These are phyloP conservation scores for Macrobrachium rosenbergii DNA, from an alignment of 1,140 invertebrate genomes.

Conservation along the genomic window DNA sequence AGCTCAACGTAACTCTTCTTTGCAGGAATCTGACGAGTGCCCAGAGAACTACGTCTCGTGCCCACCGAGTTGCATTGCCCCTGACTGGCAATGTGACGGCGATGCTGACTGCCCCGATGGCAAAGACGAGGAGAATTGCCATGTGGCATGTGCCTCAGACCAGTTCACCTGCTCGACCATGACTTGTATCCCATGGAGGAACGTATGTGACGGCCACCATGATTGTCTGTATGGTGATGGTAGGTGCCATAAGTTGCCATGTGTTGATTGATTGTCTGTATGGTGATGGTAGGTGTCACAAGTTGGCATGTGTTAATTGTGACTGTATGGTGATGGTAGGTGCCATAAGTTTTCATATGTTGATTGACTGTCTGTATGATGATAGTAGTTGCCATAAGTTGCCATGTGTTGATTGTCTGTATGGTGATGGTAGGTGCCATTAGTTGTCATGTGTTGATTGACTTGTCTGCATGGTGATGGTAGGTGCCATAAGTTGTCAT, in stretches of 20 bases:
- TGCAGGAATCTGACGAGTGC: constrained; percentile 25
- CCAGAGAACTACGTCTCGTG: constrained; percentile 40
- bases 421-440: too few species aligned
- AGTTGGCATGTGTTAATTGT: not conserved
- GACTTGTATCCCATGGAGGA: constrained; percentile 76
- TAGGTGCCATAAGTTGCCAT: constrained; percentile 8
- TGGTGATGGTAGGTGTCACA: too few species aligned
- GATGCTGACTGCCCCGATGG: constrained; percentile 77
- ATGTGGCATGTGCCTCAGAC: constrained; percentile 44
- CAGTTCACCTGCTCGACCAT: constrained; percentile 73
- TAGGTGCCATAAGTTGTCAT: not conserved
- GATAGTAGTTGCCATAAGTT: too few species aligned
- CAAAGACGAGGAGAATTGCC: constrained; percentile 71
- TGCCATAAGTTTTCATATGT: not conserved
- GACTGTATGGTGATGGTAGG: too few species aligned
- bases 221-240: constrained; percentile 92
- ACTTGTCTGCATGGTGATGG: too few species aligned
- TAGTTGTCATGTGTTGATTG: not conserved
- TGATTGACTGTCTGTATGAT: too few species aligned
- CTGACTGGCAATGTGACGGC: constrained; percentile 77
- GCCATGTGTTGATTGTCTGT: too few species aligned
- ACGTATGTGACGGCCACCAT: constrained; percentile 85
- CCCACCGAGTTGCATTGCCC: constrained; percentile 72
- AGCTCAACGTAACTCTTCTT: not conserved
- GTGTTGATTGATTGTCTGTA: too few species aligned